Evolutionary conservation across 2,888 invertebrate species (phyloP), one percentile per base, ranked within the genome.

Genomic region (Caenorhabditis macrosperma): DNA sequence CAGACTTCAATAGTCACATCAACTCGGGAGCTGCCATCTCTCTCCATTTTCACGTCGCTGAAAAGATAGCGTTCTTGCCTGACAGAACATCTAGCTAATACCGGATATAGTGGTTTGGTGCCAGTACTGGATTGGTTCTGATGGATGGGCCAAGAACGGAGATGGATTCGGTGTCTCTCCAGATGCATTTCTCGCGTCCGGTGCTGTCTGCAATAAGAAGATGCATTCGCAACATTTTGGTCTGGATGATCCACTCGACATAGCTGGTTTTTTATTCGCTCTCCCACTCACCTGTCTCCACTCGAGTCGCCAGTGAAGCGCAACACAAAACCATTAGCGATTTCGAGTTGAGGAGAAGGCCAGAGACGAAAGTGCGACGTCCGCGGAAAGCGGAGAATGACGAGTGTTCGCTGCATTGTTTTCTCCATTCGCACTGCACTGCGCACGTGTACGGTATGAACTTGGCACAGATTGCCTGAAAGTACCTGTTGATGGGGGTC

Each of bases 401-500:
- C 63, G 79, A 46, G 78, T 83, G 82, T 76, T 88, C 78, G 44
- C 57, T 78, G 64, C 89, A 89, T 38, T 82, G 83, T 22, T 85
- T 82, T 54, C 86, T 81, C 89, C 88, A 89, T 74, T 90, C 89
- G 66, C 87, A 87, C 30, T 86, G 78, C 7, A 81, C 81, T 7
- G 88, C 83, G 50, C 89, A 89, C 17, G 84, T 79, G 69, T 88
- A 88, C 22, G 85, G 85, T 26, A 87, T 81, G 63, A 90, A 84
- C 24, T 85, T 84, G 33, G 89, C 88, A 61, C 89, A 90, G 35
- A 89, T 82, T n/a, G 89, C 86, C 88, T 88, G 75, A n/a, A 86
- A n/a, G n/a, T n/a, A n/a, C n/a, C n/a, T n/a, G n/a, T n/a, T n/a
- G n/a, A n/a, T n/a, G n/a, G n/a, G n/a, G n/a, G n/a, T n/a, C n/a